A percentile compares a stretch with the other conserved stretches of the same genome.
phyloP scores from a whole-genome alignment of 2,888 invertebrate genomes.

The Lepidonotus clava region DNA sequence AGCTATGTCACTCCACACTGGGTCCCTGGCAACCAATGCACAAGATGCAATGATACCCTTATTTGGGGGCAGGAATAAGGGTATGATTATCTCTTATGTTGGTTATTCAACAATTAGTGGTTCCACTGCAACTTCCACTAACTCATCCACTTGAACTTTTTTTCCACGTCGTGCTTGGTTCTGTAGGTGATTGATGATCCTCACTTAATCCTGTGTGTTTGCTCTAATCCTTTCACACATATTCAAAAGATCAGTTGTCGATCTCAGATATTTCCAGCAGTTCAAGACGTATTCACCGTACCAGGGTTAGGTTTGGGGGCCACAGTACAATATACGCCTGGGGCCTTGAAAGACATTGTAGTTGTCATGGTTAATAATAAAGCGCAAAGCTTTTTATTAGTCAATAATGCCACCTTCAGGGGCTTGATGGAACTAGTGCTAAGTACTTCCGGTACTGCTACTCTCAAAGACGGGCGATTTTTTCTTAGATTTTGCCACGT shows the following conservation, averaged over 20 bases:
- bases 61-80: conserved; percentile 47
- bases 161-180: too few relatives aligned
- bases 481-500: too few relatives aligned
- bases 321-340: not conserved
- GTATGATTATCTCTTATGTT: conserved; percentile 21
- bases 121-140: too few relatives aligned
- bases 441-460: conserved; percentile 4
- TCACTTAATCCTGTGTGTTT: too few relatives aligned
- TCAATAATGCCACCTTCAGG: not conserved
- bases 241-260: not conserved
- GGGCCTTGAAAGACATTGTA: conserved; percentile 22
- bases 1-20: not conserved
- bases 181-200: too few relatives aligned
- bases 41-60: conserved; percentile 21
- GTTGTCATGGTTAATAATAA: not conserved
- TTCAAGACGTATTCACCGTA: too few relatives aligned
- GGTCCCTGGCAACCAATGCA: not conserved
- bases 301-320: too few relatives aligned
- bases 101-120: too few relatives aligned
- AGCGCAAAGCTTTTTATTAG: not conserved
- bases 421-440: not conserved
- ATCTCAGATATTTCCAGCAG: not conserved
- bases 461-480: too few relatives aligned
- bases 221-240: too few relatives aligned
- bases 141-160: too few relatives aligned